Conservation (phyloP, 2,888 invertebrate species). For the Camptogramma bilineatum region DNA sequence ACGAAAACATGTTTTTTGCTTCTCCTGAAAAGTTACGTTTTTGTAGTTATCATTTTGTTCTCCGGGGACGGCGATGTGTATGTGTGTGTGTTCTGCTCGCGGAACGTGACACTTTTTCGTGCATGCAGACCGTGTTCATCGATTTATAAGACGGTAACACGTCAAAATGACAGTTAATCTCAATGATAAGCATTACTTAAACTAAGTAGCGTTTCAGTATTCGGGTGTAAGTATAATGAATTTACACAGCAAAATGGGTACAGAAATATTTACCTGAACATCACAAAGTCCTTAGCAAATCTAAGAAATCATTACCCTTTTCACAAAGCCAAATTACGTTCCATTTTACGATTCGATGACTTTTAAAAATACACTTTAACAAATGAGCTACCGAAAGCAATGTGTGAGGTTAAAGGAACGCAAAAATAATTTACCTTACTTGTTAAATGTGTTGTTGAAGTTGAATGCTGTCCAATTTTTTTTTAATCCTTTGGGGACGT, state of each 20-base stretch:
- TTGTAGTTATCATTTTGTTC: too few species aligned
- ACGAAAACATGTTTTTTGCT: too few species aligned
- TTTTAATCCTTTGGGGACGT: constrained; percentile 56
- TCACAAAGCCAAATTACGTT: constrained; percentile 30
- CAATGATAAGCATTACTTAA: too few species aligned
- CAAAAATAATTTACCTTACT: constrained; percentile 45
- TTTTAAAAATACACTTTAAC: constrained; percentile 34
- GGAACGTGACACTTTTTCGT: too few species aligned
- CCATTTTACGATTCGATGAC: constrained; percentile 42
- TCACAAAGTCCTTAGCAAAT: background rate
- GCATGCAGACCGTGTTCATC: too few species aligned
- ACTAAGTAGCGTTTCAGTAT: too few species aligned
- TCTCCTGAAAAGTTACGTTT: too few species aligned
- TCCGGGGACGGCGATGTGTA: too few species aligned
- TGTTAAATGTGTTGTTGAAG: constrained; percentile 37
- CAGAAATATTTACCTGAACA: constrained; percentile 9
- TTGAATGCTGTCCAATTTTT: constrained; percentile 20
- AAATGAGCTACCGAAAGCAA: constrained; percentile 39
- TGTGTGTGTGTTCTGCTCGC: too few species aligned
- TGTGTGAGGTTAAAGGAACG: constrained; percentile 44
- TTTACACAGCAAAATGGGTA: background rate
- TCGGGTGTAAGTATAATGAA: too few species aligned
- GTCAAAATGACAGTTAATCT: too few species aligned
- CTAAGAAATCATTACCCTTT: constrained; percentile 19
- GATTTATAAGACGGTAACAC: too few species aligned